These are phyloP conservation scores for Atrichornis clamosus DNA, from an alignment of 2,113 vertebrate species.

Conservation along the genomic window DNA sequence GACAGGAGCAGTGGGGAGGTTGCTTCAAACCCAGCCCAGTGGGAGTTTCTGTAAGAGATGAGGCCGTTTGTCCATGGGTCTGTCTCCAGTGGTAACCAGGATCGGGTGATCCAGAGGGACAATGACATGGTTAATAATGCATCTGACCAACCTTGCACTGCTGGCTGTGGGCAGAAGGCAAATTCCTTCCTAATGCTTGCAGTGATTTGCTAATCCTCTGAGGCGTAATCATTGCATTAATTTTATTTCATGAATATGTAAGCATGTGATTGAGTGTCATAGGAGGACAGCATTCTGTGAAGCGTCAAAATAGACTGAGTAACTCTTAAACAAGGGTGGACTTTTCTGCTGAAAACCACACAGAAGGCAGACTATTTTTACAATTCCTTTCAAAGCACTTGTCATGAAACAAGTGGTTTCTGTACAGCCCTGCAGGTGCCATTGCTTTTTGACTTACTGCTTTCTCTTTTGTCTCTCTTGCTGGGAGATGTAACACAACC, in stretches of 20 bases:
- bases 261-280: background rate
- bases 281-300: background rate
- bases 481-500: background rate
- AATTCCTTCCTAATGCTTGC: slow-evolving; percentile 16
- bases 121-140: slow-evolving; percentile 40
- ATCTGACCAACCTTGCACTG: background rate
- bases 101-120: slow-evolving; percentile 24
- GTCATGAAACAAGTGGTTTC: background rate
- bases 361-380: background rate
- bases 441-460: background rate
- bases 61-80: background rate
- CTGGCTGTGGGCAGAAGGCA: background rate
- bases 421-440: background rate
- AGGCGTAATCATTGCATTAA: slow-evolving; percentile 34
- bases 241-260: slow-evolving; percentile 37
- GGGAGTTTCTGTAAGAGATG: background rate
- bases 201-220: slow-evolving; percentile 36
- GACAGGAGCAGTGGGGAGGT: too few species aligned
- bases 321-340: background rate
- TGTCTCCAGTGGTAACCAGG: slow-evolving; percentile 35
- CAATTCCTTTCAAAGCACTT: background rate
- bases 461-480: background rate
- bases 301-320: background rate
- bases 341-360: background rate
- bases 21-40: background rate